Evolutionary conservation across 2,888 invertebrate species (phyloP), one percentile per base, ranked within the genome.

Genomic region (Phrixothrix hirtus): DNA sequence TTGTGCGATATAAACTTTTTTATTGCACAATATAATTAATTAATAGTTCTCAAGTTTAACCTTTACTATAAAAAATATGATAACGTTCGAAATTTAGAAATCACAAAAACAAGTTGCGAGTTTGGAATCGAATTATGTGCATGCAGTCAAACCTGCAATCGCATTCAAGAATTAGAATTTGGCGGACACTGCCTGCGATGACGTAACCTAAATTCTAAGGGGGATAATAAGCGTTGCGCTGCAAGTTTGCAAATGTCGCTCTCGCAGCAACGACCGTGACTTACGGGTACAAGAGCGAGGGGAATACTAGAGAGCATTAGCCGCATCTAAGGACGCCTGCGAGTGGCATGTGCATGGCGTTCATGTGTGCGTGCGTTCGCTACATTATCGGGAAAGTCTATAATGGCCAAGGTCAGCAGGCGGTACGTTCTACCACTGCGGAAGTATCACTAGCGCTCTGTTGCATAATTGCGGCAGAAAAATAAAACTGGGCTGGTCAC

Each of bases 271-370:
- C 56, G 56, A 45, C 56, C 56, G 51, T 56, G 56, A 56, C 54
- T 57, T 47, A 62, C 57, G 58, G 60, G 56, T 52, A 47, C 44
- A 34, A 55, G 42, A 42, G 77, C 76, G 77, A 77, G 80, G 80
- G 79, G 78, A 76, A 77, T 76, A 75, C 76, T 75, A 77, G 78
- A 76, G 79, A 79, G 82, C 82, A 82, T 82, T 82, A 82, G 81
- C 79, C 79, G 80, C 76, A 81, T 80, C 78, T 77, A 78, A 82
- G 81, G 82, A 81, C 75, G 73, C 71, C 60, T 68, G 63, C 66
- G 71, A 63, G 60, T 75, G 80, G 79, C 79, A 77, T 67, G 80
- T 80, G 80, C 76, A 77, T 67, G 72, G 75, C 78, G 79, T 79
- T 80, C 79, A 78, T 79, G 63, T 64, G 62, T 59, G 62, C 60